Base-by-base conservation (phyloP, 2,888 invertebrate genomes). In the Hyposoter dolosus region DNA sequence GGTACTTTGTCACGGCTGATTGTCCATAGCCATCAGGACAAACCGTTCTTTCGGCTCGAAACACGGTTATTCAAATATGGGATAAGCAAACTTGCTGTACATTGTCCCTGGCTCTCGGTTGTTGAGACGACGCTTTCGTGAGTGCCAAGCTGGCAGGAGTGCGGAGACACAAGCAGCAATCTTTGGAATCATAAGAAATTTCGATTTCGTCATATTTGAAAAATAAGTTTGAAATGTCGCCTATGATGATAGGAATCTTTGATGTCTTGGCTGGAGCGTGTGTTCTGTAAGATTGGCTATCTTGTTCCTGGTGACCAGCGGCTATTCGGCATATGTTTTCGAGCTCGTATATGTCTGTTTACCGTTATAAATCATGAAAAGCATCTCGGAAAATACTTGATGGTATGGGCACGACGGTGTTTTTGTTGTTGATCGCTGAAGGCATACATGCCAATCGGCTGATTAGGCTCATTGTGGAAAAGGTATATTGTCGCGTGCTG, bases 401-500 rank as follows among this genome's bases (percentile, higher is more conserved):
- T 32, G 28, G 32, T 69, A 35, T 32, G 81, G 53, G 74, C 63
- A 75, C 32, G 63, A 60, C 85, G 87, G 88, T 89, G 84, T 90
- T 91, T 90, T 92, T 92, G 93, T 93, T 91, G 92, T 91, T 90
- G 91, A 91, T 91, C 90, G 68, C 71, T 77, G 65, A 28, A 90
- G 91, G 91, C 92, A 88, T 89, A 92, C 91, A 91, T 45, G 69
- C 60, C 60, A 68, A 90, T 90, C 90, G 93, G 90, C 90, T 93
- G 93, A 93, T 93, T 93, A 92, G 91, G 90, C 90, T 91, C 92
- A 93, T 93, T 93, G 93, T 93, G 89, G 90, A 66, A 86, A 87
- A 66, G 15, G 40, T 66, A 35, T 53, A 78, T 71, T 19, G 69
- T 84, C 69, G 75, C 85, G 86, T 87, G 89, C 87, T 86, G 88